Evolutionary conservation across 2,797 vertebrate genomes (phyloP).

Genomic region (Pseudocheirus occidentalis): DNA sequence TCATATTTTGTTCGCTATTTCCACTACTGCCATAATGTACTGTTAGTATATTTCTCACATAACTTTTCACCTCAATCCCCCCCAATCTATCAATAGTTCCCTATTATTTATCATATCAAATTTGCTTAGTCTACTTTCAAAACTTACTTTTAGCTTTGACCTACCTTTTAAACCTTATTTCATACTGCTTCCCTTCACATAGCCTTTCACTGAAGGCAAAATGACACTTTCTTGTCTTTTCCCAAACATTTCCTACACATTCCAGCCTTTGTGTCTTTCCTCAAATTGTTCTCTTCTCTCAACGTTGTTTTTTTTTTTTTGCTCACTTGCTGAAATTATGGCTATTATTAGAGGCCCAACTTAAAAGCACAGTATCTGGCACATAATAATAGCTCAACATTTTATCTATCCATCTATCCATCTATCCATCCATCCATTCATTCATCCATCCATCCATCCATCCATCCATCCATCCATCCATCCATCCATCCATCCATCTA

Average conservation of each 20-base stretch:
- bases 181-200: background rate
- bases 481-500: background rate
- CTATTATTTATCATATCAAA: background rate
- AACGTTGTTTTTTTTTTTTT: background rate
- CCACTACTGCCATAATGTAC: background rate
- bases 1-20: background rate
- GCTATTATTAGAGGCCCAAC: background rate
- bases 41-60: background rate
- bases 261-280: background rate
- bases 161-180: background rate
- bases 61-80: background rate
- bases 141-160: background rate
- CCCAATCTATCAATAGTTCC: background rate
- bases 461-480: too few species aligned
- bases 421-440: too few species aligned
- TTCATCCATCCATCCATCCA: too few species aligned
- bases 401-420: background rate
- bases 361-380: background rate
- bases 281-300: background rate
- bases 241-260: background rate
- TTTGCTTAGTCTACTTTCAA: background rate
- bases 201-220: background rate
- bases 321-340: background rate
- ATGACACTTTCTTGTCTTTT: background rate
- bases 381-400: background rate